Conservation (phyloP, 2,888 invertebrate species). For the Eucriotettix oculatus region DNA sequence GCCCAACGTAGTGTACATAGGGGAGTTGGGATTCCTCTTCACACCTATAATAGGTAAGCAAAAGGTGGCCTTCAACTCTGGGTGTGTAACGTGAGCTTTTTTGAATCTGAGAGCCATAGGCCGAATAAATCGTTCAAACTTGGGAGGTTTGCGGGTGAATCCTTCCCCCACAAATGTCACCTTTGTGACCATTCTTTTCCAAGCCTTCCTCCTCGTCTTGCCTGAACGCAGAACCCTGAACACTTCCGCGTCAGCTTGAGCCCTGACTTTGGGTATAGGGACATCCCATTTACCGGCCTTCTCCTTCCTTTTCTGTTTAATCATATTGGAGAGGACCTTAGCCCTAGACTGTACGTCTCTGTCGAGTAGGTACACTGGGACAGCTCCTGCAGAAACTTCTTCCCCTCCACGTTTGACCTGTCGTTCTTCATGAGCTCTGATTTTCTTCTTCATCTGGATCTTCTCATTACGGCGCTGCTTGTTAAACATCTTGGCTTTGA, state of each 20-base stretch:
- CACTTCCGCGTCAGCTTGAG: slow-evolving; percentile 92
- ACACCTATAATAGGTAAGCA: slow-evolving; percentile 94
- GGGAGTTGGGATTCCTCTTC: slow-evolving; percentile 95
- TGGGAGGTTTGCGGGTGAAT: slow-evolving; percentile 97
- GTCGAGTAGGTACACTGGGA: slow-evolving; percentile 94
- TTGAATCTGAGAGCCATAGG: slow-evolving; percentile 95
- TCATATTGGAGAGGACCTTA: slow-evolving; percentile 95
- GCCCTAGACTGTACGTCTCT: slow-evolving; percentile 86
- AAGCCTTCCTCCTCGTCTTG: slow-evolving; percentile 85
- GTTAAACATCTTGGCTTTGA: slow-evolving; percentile 95
- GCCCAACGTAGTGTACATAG: slow-evolving; percentile 91
- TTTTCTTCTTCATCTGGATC: slow-evolving; percentile 97
- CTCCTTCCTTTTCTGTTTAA: slow-evolving; percentile 98
- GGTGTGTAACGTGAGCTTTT: slow-evolving; percentile 98
- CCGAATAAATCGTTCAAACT: slow-evolving; percentile 94
- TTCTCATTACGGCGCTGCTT: slow-evolving; percentile 95
- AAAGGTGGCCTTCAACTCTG: slow-evolving; percentile 96
- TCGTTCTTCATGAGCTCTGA: slow-evolving; percentile 92
- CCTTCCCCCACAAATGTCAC: slow-evolving; percentile 95
- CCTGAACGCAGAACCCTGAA: slow-evolving; percentile 85
- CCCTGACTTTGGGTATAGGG: slow-evolving; percentile 94
- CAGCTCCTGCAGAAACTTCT: slow-evolving; percentile 73
- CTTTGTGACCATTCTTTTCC: slow-evolving; percentile 99
- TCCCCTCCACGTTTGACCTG: slow-evolving; percentile 69
- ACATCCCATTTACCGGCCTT: slow-evolving; percentile 99